phyloP scores from a whole-genome alignment of 2,113 vertebrate species.

The Dendropsophus ebraccatus region DNA sequence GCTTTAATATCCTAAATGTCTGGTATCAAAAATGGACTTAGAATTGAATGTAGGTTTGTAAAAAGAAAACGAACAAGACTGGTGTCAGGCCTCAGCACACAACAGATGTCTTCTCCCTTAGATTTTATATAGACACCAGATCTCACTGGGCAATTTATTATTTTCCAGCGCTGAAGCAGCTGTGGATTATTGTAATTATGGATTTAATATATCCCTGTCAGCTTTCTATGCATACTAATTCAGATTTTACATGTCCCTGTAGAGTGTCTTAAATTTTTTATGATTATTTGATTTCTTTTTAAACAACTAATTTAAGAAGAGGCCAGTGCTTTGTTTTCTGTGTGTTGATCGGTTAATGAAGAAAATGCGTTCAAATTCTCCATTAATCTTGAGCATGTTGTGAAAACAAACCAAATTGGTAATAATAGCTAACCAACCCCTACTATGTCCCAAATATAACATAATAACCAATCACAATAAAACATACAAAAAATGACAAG shows the following conservation, averaged over 20 bases:
- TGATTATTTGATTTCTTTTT: slow-evolving; percentile 60
- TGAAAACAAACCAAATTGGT: not conserved
- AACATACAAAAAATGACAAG: not conserved
- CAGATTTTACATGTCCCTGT: slow-evolving; percentile 65
- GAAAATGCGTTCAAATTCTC: slow-evolving; percentile 20
- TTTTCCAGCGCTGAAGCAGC: slow-evolving; percentile 66
- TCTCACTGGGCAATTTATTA: slow-evolving; percentile 64
- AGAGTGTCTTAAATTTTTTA: slow-evolving; percentile 65
- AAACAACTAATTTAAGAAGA: slow-evolving; percentile 59
- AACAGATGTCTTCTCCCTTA: slow-evolving; percentile 61
- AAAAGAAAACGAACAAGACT: not conserved
- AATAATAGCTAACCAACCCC: not conserved
- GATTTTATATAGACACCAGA: slow-evolving; percentile 56
- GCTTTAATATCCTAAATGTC: not conserved
- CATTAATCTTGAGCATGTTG: not conserved
- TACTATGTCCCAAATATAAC: not conserved
- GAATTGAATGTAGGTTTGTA: not conserved
- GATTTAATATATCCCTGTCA: slow-evolving; percentile 64
- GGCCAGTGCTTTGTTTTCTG: slow-evolving; percentile 22
- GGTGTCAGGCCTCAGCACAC: not conserved
- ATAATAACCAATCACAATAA: not conserved
- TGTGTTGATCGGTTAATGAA: not conserved
- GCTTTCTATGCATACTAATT: slow-evolving; percentile 65
- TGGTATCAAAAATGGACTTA: not conserved
- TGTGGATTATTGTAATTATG: slow-evolving; percentile 70